Conservation (phyloP, 1,140 invertebrate genomes). For the Luehdorfia chinensis region DNA sequence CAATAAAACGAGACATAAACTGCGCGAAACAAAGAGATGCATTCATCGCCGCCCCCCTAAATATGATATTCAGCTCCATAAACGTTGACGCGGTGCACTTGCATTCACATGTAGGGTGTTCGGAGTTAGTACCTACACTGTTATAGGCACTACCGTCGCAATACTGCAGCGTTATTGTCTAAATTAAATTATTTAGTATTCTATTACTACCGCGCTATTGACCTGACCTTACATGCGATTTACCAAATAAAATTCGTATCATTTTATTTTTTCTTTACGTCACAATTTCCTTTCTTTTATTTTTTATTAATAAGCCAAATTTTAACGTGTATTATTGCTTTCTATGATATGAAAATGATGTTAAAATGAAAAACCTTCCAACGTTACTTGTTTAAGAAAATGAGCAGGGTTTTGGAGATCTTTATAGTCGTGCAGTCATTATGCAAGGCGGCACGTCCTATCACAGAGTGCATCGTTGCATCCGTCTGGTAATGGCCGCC, state of each 20-base stretch:
- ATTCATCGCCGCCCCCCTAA: constrained; percentile 49
- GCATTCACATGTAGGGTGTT: constrained; percentile 9
- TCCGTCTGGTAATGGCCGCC: constrained; percentile 37
- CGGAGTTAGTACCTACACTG: constrained; percentile 3
- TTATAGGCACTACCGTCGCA: neutral
- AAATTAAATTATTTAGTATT: neutral
- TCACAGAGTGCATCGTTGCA: constrained; percentile 59
- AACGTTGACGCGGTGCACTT: constrained; percentile 35
- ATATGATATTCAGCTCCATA: constrained; percentile 48
- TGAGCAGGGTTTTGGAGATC: no score
- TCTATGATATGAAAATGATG: no score
- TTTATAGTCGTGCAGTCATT: no score
- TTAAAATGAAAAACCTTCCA: no score
- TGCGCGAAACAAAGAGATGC: constrained; percentile 48
- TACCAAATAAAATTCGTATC: no score
- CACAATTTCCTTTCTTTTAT: no score
- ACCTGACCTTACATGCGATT: no score
- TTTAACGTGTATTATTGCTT: no score
- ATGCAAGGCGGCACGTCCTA: constrained; percentile 15
- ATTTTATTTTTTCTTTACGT: no score
- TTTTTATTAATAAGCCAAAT: no score
- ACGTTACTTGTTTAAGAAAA: no score
- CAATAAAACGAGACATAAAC: constrained; percentile 49
- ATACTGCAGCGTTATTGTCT: neutral
- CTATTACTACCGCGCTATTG: no score